These are phyloP conservation scores for Aphrophora alni DNA, from an alignment of 2,888 invertebrate species.

Conservation along the genomic window DNA sequence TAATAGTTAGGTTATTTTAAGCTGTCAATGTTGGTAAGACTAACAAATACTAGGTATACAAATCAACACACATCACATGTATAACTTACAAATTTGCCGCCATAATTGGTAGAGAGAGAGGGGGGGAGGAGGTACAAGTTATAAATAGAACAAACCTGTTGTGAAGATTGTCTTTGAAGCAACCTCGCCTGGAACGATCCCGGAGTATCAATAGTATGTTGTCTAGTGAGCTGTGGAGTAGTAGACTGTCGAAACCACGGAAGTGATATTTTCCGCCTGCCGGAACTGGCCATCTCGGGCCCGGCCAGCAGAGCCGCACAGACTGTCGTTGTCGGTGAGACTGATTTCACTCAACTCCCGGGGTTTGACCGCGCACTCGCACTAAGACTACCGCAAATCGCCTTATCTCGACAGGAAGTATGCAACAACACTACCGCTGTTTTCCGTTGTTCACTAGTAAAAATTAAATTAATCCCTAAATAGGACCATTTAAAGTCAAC, in stretches of 20 bases:
- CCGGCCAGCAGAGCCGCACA: constrained; percentile 51
- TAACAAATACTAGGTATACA: too few relatives aligned
- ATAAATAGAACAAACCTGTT: too few relatives aligned
- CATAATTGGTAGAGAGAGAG: neutral
- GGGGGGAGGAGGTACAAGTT: neutral
- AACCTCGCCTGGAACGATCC: constrained; percentile 81
- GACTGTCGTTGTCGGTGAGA: constrained; percentile 52
- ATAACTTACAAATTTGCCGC: neutral
- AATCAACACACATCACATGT: too few relatives aligned
- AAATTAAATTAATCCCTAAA: neutral
- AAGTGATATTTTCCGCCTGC: constrained; percentile 82
- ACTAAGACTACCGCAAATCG: neutral
- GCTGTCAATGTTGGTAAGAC: too few relatives aligned
- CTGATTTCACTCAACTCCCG: constrained; percentile 43
- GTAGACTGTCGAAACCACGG: constrained; percentile 90
- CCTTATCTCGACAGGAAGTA: neutral
- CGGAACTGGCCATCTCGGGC: constrained; percentile 54
- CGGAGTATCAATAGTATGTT: constrained; percentile 91
- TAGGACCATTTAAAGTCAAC: too few relatives aligned
- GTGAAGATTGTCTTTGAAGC: constrained; percentile 69
- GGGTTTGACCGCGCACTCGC: constrained; percentile 7
- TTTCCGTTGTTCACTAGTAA: neutral
- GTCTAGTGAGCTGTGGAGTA: constrained; percentile 75
- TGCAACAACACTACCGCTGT: neutral
- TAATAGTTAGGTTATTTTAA: too few relatives aligned